Percentiles rank a stretch among this genome's conserved stretches.
These are phyloP conservation scores for Ecdyonurus torrentis DNA, from an alignment of 2,888 invertebrate species.

Conservation along the genomic window DNA sequence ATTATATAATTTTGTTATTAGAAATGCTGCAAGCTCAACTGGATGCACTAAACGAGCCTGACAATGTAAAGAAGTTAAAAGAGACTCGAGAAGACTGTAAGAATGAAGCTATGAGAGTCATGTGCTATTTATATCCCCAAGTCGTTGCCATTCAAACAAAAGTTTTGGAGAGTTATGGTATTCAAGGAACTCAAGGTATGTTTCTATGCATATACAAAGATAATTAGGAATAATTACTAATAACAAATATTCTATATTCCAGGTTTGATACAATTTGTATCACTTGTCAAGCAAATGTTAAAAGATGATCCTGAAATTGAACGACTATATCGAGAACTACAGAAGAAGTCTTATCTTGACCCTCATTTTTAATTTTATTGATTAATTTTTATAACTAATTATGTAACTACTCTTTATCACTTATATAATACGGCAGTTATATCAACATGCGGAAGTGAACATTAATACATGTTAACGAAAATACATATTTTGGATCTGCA, in stretches of 20 bases:
- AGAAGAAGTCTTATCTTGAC: background rate
- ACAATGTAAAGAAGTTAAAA: background rate
- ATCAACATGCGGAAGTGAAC: too few relatives aligned
- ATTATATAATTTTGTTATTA: background rate
- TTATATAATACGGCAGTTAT: too few relatives aligned
- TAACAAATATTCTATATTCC: background rate
- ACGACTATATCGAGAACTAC: background rate
- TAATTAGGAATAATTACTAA: too few relatives aligned
- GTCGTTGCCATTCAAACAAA: background rate
- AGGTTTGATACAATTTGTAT: background rate
- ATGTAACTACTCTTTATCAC: too few relatives aligned
- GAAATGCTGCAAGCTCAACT: background rate
- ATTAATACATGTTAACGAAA: too few relatives aligned
- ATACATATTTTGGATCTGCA: too few relatives aligned
- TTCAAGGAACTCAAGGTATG: background rate
- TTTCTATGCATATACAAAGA: background rate
- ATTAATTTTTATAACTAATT: too few relatives aligned
- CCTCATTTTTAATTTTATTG: background rate
- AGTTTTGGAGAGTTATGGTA: background rate
- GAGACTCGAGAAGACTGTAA: background rate
- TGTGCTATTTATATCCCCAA: background rate
- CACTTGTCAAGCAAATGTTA: background rate
- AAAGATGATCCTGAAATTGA: background rate
- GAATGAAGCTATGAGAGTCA: background rate
- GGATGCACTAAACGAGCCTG: background rate